Evolutionary conservation across 2,888 invertebrate genomes (phyloP).

Genomic region (Diaprepes abbreviatus): DNA sequence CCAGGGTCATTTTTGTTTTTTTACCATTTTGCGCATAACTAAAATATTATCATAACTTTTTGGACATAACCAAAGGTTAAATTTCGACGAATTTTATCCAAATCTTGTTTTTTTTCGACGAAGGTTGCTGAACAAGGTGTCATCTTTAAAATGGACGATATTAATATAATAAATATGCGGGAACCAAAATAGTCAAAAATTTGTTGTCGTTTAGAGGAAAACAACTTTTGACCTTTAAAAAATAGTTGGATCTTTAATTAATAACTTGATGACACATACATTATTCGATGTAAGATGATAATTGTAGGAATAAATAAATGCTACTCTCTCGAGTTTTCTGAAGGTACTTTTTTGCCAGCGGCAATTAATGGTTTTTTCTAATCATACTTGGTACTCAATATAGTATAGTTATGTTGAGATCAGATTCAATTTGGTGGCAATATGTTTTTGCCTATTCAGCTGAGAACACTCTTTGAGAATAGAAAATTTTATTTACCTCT

Average conservation of each 20-base stretch:
- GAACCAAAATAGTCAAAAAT: conserved; percentile 8
- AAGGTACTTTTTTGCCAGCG: too few species aligned
- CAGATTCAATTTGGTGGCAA: too few species aligned
- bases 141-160: background rate
- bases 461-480: too few species aligned
- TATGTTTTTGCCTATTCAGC: too few species aligned
- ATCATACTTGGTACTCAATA: too few species aligned
- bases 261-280: conserved; percentile 3
- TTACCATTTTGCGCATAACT: background rate
- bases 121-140: background rate
- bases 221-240: background rate
- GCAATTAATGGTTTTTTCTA: too few species aligned
- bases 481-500: too few species aligned
- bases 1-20: conserved; percentile 1
- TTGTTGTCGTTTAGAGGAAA: background rate
- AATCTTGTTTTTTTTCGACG: background rate
- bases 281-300: too few species aligned
- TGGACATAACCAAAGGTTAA: conserved; percentile 4
- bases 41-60: conserved; percentile 1
- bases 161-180: background rate
- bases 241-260: background rate
- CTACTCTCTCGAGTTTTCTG: too few species aligned
- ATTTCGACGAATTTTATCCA: conserved; percentile 13
- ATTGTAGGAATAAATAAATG: too few species aligned
- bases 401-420: too few species aligned